Evolutionary conservation across 2,113 vertebrate species (phyloP).

Genomic region (Mirza zaza): DNA sequence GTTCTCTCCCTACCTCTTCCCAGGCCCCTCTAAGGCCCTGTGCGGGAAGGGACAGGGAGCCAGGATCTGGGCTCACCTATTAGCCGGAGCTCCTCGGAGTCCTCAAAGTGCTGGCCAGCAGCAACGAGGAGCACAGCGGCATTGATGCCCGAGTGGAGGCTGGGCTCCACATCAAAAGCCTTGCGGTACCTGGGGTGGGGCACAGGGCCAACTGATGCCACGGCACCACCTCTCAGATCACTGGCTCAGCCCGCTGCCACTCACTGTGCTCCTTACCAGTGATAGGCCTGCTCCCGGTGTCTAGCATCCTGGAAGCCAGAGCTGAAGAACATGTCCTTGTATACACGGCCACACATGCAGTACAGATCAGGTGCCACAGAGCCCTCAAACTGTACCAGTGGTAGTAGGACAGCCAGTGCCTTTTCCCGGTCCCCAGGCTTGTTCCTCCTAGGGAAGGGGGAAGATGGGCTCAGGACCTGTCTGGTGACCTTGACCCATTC

Average conservation of each 20-base stretch:
- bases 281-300: slow-evolving; percentile 88
- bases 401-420: slow-evolving; percentile 89
- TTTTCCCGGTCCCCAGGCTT: slow-evolving; percentile 88
- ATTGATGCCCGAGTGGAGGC: slow-evolving; percentile 92
- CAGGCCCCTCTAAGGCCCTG: background rate
- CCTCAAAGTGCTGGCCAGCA: slow-evolving; percentile 89
- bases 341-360: slow-evolving; percentile 94
- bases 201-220: background rate
- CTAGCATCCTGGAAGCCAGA: slow-evolving; percentile 85
- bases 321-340: slow-evolving; percentile 94
- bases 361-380: slow-evolving; percentile 89
- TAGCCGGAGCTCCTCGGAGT: slow-evolving; percentile 89
- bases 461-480: background rate
- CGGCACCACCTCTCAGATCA: background rate
- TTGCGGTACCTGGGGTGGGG: slow-evolving; percentile 89
- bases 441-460: slow-evolving; percentile 87
- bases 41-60: background rate
- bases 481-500: background rate
- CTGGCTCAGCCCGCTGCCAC: background rate
- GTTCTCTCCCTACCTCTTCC: background rate
- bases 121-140: slow-evolving; percentile 90
- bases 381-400: slow-evolving; percentile 81
- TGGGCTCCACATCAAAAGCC: slow-evolving; percentile 91
- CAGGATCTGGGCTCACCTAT: slow-evolving; percentile 82
- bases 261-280: slow-evolving; percentile 85